Evolutionary conservation across 2,888 invertebrate species (phyloP), one percentile per base, ranked within the genome.

Genomic region (Orgyia antiqua): DNA sequence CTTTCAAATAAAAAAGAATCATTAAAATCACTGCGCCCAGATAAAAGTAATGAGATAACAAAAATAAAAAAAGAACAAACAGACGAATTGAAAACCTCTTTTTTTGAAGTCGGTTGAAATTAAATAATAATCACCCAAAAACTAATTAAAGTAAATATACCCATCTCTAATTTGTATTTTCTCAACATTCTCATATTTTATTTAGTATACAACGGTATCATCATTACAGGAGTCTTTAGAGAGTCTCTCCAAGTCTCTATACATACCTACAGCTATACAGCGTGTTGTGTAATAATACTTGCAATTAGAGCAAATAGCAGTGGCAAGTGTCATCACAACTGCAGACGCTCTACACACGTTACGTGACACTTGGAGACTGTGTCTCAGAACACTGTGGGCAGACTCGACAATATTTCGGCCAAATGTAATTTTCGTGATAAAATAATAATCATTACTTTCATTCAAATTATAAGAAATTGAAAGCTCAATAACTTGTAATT

Each of bases 231-330:
- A 23, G 34, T 27, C 29, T 28, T 24, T 31, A 27, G 30, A 36
- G 28, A 13, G 12, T 20, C 18, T 12, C 24, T 20, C 19, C 10
- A 13, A 17, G 13, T 29, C 29, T 31, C 21, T 26, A 24, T 27
- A 30, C 27, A 26, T 31, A 20, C 20, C 19, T 15, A 18, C 33
- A 4, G 15, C 28, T 32, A 33, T 24, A 27, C 20, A 30, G 32
- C 31, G 44, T 48, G 42, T 27, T 36, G 42, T 41, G 57, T 56
- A 57, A 61, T 67, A 67, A 68, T 64, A 58, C 58, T 59, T 51
- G 62, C 68, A 68, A 68, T 68, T 67, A 68, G 60, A 55, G 67
- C 52, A 51, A 55, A 62, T 56, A 58, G 55, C 57, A 46, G 57
- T 52, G 40, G 55, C 61, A 51, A 66, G 63, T 67, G 62, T 65